A percentile compares a stretch with the other conserved stretches of the same genome.
These are phyloP conservation scores for Bambusicola thoracicus DNA, from an alignment of 2,113 vertebrate genomes.

Conservation along the genomic window DNA sequence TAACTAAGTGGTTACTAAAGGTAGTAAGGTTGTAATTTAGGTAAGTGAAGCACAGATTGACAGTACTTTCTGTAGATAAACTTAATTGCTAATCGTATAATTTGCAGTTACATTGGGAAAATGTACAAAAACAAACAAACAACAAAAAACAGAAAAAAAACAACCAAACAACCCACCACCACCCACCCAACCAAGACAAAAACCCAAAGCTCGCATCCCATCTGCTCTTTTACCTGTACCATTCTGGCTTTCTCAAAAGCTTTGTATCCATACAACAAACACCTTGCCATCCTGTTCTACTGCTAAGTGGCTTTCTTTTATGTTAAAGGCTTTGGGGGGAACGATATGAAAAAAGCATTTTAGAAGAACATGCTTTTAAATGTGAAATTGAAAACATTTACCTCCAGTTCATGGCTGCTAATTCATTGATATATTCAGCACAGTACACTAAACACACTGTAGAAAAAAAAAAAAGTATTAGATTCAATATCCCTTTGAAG, in stretches of 20 bases:
- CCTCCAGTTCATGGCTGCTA: slow-evolving; percentile 96
- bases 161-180: neutral
- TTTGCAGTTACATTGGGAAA: neutral
- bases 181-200: fast-evolving
- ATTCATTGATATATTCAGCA: slow-evolving; percentile 93
- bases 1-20: neutral
- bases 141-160: neutral
- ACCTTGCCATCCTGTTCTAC: neutral
- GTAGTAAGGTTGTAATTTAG: neutral
- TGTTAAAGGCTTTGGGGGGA: neutral
- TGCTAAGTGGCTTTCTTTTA: neutral
- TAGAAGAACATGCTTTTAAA: neutral
- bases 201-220: neutral
- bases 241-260: neutral
- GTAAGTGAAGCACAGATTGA: neutral
- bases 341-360: neutral
- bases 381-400: slow-evolving; percentile 45
- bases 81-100: neutral
- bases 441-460: slow-evolving; percentile 86
- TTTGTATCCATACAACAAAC: neutral
- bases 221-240: neutral
- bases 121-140: neutral
- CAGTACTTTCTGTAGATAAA: no score
- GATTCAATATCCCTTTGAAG: neutral
- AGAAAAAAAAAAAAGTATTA: neutral